These are phyloP conservation scores for Nesogale talazaci DNA, from an alignment of 2,113 vertebrate species.

Conservation along the genomic window DNA sequence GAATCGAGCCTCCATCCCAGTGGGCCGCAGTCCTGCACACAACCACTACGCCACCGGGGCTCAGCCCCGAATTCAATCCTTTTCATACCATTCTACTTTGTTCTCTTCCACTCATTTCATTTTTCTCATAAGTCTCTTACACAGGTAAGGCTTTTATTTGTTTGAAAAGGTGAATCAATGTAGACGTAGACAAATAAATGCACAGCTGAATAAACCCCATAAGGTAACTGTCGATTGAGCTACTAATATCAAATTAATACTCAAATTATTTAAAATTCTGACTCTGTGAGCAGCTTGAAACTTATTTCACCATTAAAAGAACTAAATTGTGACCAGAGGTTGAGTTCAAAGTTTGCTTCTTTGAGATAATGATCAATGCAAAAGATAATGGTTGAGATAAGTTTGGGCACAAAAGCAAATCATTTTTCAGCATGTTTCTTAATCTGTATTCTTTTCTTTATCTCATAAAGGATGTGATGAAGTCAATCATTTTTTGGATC, in stretches of 20 bases:
- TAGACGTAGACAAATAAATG: not conserved
- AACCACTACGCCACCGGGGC: no score
- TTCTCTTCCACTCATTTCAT: not conserved
- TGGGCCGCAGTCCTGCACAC: no score
- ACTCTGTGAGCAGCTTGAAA: not conserved
- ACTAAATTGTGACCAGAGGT: not conserved
- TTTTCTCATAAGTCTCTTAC: not conserved
- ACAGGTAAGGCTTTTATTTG: not conserved
- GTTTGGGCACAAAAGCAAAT: not conserved
- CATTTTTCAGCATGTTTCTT: not conserved
- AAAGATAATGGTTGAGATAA: not conserved
- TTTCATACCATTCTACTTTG: not conserved
- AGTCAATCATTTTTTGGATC: not conserved
- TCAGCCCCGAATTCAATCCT: not conserved
- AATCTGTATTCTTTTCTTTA: not conserved
- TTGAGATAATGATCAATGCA: conserved; percentile 26
- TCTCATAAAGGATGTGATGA: not conserved
- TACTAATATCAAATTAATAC: not conserved
- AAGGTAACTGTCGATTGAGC: not conserved
- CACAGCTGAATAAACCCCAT: not conserved
- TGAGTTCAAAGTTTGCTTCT: conserved; percentile 49
- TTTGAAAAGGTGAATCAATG: not conserved
- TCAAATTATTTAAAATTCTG: not conserved
- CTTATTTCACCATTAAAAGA: not conserved
- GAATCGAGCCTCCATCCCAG: no score